phyloP scores from a whole-genome alignment of 2,113 vertebrate genomes.

The Apodemus sylvaticus region DNA sequence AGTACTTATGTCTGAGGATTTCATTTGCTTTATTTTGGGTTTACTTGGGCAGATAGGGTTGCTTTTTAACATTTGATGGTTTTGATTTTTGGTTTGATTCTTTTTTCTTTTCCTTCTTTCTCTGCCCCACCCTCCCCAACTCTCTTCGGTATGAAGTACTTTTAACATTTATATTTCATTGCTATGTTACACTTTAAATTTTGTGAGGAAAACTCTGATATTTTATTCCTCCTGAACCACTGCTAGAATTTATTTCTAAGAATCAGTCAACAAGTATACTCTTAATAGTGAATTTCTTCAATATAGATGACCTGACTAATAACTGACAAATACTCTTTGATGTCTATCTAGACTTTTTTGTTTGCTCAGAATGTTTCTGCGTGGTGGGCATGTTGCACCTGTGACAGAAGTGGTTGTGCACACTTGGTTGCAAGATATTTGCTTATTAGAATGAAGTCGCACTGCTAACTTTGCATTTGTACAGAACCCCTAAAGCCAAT shows the following conservation, averaged over 20 bases:
- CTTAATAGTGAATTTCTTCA: background rate
- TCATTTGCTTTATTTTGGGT: too few relatives aligned
- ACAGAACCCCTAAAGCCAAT: background rate
- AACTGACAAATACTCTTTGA: background rate
- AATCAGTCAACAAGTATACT: background rate
- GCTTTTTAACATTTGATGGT: too few relatives aligned
- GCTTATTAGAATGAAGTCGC: background rate
- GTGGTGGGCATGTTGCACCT: background rate
- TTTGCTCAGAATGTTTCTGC: background rate
- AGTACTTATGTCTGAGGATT: too few relatives aligned
- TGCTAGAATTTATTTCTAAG: constrained; percentile 46
- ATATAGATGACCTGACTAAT: background rate
- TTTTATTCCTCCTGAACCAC: constrained; percentile 68
- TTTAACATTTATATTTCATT: constrained; percentile 75
- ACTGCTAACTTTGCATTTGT: background rate
- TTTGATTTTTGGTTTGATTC: too few relatives aligned
- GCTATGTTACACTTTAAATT: constrained; percentile 68
- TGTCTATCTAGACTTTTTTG: background rate
- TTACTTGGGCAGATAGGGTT: too few relatives aligned
- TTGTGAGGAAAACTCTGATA: background rate
- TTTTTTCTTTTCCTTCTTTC: background rate
- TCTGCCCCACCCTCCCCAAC: too few relatives aligned
- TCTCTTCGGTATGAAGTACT: constrained; percentile 71
- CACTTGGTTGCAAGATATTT: background rate
- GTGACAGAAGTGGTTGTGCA: background rate